Evolutionary conservation across 1,140 invertebrate genomes (phyloP).

Genomic region (Bacillus rossius): DNA sequence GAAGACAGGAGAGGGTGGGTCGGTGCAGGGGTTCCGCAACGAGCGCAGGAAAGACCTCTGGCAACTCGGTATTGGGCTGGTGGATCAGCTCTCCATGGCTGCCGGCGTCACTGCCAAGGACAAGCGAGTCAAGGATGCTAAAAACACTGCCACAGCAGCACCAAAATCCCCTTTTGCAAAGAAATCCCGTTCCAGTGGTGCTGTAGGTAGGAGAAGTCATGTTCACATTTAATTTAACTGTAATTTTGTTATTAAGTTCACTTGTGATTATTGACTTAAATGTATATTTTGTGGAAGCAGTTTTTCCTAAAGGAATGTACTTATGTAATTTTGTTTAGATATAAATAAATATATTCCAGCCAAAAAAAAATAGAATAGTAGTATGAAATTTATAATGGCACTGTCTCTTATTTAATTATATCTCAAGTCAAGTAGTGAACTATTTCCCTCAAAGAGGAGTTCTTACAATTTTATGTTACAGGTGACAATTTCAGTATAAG

Average conservation of each 20-base stretch:
- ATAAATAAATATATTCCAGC: no score
- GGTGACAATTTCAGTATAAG: no score
- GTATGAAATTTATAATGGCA: no score
- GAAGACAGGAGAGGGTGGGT: not conserved
- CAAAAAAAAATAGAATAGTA: no score
- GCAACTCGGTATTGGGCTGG: conserved; percentile 47
- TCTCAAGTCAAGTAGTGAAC: no score
- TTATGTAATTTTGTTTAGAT: no score
- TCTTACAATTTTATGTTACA: no score
- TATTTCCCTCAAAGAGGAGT: no score
- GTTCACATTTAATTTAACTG: not conserved
- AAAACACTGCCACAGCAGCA: conserved; percentile 42
- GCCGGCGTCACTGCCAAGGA: conserved; percentile 78
- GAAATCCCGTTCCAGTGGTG: conserved; percentile 2
- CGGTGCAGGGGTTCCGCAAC: not conserved
- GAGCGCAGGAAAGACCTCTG: conserved; percentile 34
- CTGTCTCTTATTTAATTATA: no score
- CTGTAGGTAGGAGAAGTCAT: not conserved
- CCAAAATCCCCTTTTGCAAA: conserved; percentile 3
- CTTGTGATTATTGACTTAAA: no score
- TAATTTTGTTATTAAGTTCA: not conserved
- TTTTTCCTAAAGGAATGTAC: no score
- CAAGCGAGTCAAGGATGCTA: conserved; percentile 72
- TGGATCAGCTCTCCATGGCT: conserved; percentile 63
- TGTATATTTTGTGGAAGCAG: no score